Percentiles rank a stretch among this genome's conserved stretches.
Conservation (phyloP, 2,888 invertebrate species). For the Minunthozetes semirufus region DNA sequence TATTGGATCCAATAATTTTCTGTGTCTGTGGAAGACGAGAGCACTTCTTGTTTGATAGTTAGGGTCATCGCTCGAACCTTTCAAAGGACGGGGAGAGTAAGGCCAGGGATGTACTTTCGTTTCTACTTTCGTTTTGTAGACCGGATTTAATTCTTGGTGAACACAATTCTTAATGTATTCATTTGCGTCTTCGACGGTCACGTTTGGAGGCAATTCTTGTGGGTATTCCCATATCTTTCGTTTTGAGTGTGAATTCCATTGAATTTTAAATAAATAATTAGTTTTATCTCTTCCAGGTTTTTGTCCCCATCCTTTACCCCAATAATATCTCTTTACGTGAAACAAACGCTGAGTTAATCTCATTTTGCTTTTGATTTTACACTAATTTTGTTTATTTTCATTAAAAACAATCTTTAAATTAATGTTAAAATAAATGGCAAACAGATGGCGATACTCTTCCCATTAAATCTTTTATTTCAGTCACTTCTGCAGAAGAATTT, state of each 20-base stretch:
- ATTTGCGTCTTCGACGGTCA: constrained; percentile 32
- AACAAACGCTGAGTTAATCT: constrained; percentile 12
- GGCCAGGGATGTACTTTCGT: constrained; percentile 30
- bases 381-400: neutral
- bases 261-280: neutral
- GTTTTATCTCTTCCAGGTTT: constrained; percentile 29
- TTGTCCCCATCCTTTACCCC: constrained; percentile 35
- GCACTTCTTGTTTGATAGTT: constrained; percentile 22
- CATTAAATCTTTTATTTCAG: too few relatives aligned
- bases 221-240: neutral
- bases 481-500: too few relatives aligned
- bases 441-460: too few relatives aligned
- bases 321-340: constrained; percentile 22
- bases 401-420: too few relatives aligned
- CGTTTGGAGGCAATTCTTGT: constrained; percentile 25
- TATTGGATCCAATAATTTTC: constrained; percentile 33
- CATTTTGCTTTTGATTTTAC: neutral
- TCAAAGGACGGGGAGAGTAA: constrained; percentile 29
- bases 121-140: too few relatives aligned
- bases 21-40: constrained; percentile 28
- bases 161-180: neutral
- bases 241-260: constrained; percentile 31
- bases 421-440: too few relatives aligned
- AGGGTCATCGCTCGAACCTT: constrained; percentile 34
- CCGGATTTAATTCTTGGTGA: neutral